Percentiles rank a stretch among this genome's conserved stretches.
Evolutionary conservation across 2,797 vertebrate genomes (phyloP).

Genomic region (Sparus aurata): DNA sequence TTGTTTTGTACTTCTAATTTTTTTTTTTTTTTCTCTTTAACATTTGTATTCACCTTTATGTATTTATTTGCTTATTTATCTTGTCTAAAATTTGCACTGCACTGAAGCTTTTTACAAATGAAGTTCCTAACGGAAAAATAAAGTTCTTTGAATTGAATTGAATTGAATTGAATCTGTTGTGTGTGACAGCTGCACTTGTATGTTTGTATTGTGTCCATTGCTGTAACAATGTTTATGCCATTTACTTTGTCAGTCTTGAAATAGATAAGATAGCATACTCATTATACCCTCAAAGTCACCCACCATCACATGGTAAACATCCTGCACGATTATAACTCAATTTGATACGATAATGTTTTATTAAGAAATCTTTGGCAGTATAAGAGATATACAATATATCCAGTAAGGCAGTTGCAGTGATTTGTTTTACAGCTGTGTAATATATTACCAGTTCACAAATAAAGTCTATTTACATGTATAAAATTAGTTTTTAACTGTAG

Average conservation of each 20-base stretch:
- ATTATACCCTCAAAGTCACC: neutral
- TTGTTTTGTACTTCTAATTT: too few relatives aligned
- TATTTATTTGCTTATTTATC: too few relatives aligned
- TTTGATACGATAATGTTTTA: slow-evolving; percentile 55
- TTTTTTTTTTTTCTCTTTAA: too few relatives aligned
- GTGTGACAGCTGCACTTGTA: too few relatives aligned
- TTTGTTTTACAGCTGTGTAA: slow-evolving; percentile 65
- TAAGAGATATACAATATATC: slow-evolving; percentile 21
- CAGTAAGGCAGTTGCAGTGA: slow-evolving; percentile 51
- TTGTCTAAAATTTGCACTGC: too few relatives aligned
- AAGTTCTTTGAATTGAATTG: too few relatives aligned
- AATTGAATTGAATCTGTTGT: too few relatives aligned
- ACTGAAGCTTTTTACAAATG: too few relatives aligned
- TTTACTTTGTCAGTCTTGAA: neutral
- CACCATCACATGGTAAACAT: slow-evolving; percentile 4
- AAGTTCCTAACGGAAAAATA: too few relatives aligned
- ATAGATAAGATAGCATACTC: neutral
- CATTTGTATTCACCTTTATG: too few relatives aligned
- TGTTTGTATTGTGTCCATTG: too few relatives aligned
- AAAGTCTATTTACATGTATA: slow-evolving; percentile 68
- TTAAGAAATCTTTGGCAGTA: slow-evolving; percentile 62
- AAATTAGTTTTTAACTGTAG: slow-evolving; percentile 41
- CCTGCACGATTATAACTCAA: neutral
- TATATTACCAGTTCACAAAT: slow-evolving; percentile 59
- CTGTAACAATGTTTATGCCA: neutral